Evolutionary conservation across 2,797 vertebrate genomes (phyloP).

Genomic region (Pipistrellus pygmaeus): DNA sequence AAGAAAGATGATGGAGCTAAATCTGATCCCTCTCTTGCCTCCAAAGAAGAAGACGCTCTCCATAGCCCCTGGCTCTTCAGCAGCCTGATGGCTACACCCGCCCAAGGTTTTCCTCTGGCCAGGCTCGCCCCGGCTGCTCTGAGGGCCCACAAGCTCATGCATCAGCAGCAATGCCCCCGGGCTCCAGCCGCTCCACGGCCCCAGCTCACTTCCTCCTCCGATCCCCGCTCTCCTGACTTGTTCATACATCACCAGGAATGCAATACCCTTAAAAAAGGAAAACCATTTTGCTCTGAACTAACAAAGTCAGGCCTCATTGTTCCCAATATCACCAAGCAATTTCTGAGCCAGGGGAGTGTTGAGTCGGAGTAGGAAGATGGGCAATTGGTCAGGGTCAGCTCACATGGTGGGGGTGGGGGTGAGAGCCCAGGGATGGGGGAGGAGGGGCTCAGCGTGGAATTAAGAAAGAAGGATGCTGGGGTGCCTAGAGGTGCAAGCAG

Average conservation of each 20-base stretch:
- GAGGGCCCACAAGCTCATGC: neutral
- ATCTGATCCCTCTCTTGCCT: neutral
- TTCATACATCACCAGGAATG: conserved; percentile 48
- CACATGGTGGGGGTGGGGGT: fast-evolving
- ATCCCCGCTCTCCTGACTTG: neutral
- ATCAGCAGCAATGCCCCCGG: neutral
- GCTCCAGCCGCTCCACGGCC: neutral
- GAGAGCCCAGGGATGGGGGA: neutral
- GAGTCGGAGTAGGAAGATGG: conserved; percentile 61
- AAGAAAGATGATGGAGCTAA: neutral
- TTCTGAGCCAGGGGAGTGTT: conserved; percentile 66
- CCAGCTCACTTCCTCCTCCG: neutral
- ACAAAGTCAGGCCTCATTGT: conserved; percentile 77
- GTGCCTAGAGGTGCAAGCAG: neutral
- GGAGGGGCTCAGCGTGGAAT: neutral
- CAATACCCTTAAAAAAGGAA: conserved; percentile 43
- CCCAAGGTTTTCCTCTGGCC: neutral
- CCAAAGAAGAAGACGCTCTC: neutral
- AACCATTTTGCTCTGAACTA: conserved; percentile 67
- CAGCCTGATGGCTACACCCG: neutral
- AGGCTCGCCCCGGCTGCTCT: neutral
- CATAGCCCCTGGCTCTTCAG: neutral
- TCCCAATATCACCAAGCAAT: conserved; percentile 67
- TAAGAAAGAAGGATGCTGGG: neutral
- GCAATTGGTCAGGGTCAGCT: conserved; percentile 40